A percentile compares a stretch with the other conserved stretches of the same genome.
phyloP scores from a whole-genome alignment of 1,140 invertebrate genomes.

The Drosophila chauvacae region DNA sequence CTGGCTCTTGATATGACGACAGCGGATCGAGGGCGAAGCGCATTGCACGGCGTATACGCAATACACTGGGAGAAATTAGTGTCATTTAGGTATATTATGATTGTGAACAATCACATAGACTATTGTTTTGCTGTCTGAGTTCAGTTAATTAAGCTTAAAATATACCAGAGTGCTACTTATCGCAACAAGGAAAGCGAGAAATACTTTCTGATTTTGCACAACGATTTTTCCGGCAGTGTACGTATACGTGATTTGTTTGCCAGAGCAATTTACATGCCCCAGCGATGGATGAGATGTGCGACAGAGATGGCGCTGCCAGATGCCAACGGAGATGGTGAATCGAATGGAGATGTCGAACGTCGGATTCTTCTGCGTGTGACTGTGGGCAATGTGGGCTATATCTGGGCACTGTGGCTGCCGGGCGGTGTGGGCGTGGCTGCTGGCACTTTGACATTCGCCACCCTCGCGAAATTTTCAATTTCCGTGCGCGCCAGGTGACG shows the following conservation, averaged over 20 bases:
- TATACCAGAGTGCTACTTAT: not conserved
- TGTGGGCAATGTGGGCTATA: conserved; percentile 25
- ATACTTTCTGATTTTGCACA: not conserved
- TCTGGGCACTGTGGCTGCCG: conserved; percentile 1
- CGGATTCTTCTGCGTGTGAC: conserved; percentile 41
- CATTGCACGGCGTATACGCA: conserved; percentile 47
- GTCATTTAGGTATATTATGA: not conserved
- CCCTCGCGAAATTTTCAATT: conserved; percentile 54
- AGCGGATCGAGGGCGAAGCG: conserved; percentile 28
- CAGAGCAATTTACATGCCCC: conserved; percentile 72
- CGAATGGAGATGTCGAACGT: conserved; percentile 42
- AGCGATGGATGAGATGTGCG: conserved; percentile 49
- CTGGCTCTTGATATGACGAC: conserved; percentile 69
- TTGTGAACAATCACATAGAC: not conserved
- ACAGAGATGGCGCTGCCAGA: conserved; percentile 41
- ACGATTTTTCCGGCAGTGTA: conserved; percentile 12
- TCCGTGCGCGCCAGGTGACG: conserved; percentile 58
- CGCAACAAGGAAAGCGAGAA: not conserved
- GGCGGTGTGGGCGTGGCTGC: conserved; percentile 24
- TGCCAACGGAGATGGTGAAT: conserved; percentile 45
- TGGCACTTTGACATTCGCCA: conserved; percentile 72
- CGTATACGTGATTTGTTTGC: conserved; percentile 74
- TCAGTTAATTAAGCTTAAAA: too few species aligned
- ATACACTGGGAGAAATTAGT: conserved; percentile 7
- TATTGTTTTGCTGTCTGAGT: not conserved